Base-by-base conservation (phyloP, 2,888 invertebrate species). In the Clunio marinus region DNA sequence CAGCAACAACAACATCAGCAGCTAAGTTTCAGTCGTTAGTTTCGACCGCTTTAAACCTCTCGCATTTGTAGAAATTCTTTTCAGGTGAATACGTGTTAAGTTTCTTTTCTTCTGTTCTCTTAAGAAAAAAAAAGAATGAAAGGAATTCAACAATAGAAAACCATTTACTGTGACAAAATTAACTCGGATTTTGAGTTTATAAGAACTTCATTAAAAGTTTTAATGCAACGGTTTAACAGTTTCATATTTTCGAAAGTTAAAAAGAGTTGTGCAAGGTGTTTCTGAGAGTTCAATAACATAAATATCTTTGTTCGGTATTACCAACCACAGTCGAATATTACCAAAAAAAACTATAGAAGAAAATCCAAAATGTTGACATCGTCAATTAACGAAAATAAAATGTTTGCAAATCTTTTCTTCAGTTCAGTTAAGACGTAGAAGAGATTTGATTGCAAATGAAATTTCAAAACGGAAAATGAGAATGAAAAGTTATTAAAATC, bases 41-140 rank as follows among this genome's bases (percentile, higher is more conserved):
- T 51, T 22, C 15, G 41, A 15, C 13, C 41, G 3, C 13, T 7
- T 3, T n/a, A n/a, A 51, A 22, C 17, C 51, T 51, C 57, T 57
- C 57, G 28, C 46, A 51, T 55, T 66, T 55, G n/a, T 24, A 55
- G 32, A 55, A 55, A 51, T 66, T 66, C 55, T 66, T 62, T 66
- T 66, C 27, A 20, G 22, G 28, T 66, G 55, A 66, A 55, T 46
- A 66, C 66, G 66, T 66, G 66, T 66, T 32, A 66, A 66, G 32
- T 66, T 63, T 63, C n/a, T 45, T 5, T 3, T n/a, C 3, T 41
- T 41, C 13, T 13, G 15, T 7, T 32, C 10, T 32, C 10, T 7
- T 7, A 32, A 4, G 10, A 32, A 7, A 32, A 20, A 25, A 20
- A 57, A 25, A 24, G 20, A 35, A 25, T 35, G 13, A 17, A 51